Conservation (phyloP, 2,888 invertebrate species). For the Drosophila maculinotata region DNA sequence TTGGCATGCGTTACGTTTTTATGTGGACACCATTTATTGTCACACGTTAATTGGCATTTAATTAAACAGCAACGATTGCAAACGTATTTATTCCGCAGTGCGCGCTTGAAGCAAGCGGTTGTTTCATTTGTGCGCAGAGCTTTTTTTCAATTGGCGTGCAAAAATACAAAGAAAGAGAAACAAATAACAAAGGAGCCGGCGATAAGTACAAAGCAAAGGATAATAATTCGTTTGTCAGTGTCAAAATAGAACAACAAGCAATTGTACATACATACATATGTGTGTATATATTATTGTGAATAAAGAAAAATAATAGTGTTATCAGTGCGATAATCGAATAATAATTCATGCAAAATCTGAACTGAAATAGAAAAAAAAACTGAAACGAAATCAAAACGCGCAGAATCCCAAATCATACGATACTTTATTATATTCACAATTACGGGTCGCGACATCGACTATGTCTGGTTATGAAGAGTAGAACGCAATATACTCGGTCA, state of each 20-base stretch:
- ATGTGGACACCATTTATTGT: too few relatives aligned
- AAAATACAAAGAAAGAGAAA: slow-evolving; percentile 17
- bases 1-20: slow-evolving; percentile 26
- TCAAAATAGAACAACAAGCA: slow-evolving; percentile 17
- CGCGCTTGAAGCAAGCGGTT: slow-evolving; percentile 57
- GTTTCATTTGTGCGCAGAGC: slow-evolving; percentile 26
- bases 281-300: not conserved
- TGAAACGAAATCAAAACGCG: slow-evolving; percentile 50
- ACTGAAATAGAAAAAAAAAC: slow-evolving; percentile 26
- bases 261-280: slow-evolving; percentile 9
- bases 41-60: slow-evolving; percentile 82
- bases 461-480: slow-evolving; percentile 76
- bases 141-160: slow-evolving; percentile 19
- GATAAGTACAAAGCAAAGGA: slow-evolving; percentile 42
- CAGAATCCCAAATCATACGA: slow-evolving; percentile 74
- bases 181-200: slow-evolving; percentile 62
- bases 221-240: slow-evolving; percentile 31
- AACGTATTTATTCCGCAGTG: slow-evolving; percentile 64
- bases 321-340: slow-evolving; percentile 33
- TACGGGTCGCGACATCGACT: slow-evolving; percentile 66
- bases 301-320: slow-evolving; percentile 10
- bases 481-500: slow-evolving; percentile 66
- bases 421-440: slow-evolving; percentile 56
- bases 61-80: slow-evolving; percentile 66
- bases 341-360: slow-evolving; percentile 12